phyloP scores from a whole-genome alignment of 2,113 vertebrate species.

The Lepidothrix coronata region DNA sequence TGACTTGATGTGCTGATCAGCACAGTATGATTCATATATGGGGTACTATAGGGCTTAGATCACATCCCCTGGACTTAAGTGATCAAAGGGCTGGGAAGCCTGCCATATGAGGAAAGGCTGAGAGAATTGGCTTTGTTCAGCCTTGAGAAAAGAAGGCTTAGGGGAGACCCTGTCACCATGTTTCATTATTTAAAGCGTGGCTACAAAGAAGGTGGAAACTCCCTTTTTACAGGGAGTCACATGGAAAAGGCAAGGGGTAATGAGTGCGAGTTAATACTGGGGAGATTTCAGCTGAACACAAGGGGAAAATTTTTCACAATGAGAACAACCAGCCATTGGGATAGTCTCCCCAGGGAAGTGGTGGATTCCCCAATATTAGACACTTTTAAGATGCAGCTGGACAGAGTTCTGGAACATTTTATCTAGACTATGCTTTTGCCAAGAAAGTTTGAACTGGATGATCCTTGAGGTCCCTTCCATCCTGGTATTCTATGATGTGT shows the following conservation, averaged over 20 bases:
- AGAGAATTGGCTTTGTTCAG: background rate
- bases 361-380: too few species aligned
- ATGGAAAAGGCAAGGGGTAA: background rate
- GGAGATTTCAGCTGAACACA: background rate
- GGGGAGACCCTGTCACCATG: rapidly evolving
- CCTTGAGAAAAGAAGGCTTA: background rate
- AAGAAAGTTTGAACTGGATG: background rate
- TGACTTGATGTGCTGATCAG: background rate
- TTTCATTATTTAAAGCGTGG: background rate
- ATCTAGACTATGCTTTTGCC: background rate
- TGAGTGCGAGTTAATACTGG: background rate
- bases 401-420: background rate
- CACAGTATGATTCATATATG: background rate
- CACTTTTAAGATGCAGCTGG: background rate
- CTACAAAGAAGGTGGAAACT: background rate
- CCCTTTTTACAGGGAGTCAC: background rate
- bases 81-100: background rate
- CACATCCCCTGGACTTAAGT: background rate
- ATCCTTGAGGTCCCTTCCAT: background rate
- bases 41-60: background rate
- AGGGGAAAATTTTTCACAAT: background rate
- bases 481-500: background rate
- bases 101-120: background rate
- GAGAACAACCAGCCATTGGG: background rate
- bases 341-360: background rate